Evolutionary conservation across 2,888 invertebrate species (phyloP).

Genomic region (Drosophila macrospina): DNA sequence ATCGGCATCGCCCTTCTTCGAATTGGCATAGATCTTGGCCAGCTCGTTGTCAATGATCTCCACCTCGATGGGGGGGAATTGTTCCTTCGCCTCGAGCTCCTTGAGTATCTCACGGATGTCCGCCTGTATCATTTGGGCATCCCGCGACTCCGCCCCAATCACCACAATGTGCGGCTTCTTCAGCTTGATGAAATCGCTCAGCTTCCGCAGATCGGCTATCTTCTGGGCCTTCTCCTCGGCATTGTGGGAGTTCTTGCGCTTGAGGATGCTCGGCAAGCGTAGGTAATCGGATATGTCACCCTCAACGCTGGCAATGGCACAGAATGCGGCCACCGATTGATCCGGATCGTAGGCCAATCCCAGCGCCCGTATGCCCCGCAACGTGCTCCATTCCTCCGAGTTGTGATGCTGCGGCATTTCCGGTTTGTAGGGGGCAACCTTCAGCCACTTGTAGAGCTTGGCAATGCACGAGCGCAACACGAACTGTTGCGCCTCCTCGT

Average conservation of each 20-base stretch:
- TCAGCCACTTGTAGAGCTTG: constrained; percentile 95
- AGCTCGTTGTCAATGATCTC: constrained; percentile 98
- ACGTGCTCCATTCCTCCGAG: constrained; percentile 95
- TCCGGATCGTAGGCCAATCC: constrained; percentile 95
- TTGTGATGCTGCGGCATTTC: constrained; percentile 91
- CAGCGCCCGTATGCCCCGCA: constrained; percentile 92
- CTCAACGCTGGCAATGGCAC: constrained; percentile 93
- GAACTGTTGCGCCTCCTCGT: constrained; percentile 94
- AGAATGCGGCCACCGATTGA: constrained; percentile 93
- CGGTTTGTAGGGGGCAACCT: constrained; percentile 90
- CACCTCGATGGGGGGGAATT: constrained; percentile 94
- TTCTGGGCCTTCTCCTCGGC: constrained; percentile 89
- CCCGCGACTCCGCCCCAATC: constrained; percentile 95
- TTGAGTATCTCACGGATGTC: constrained; percentile 91
- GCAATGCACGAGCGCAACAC: constrained; percentile 93
- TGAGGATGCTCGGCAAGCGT: constrained; percentile 93
- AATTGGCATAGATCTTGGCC: constrained; percentile 96
- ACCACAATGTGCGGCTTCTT: constrained; percentile 98
- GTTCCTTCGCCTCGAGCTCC: constrained; percentile 92
- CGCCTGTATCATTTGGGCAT: constrained; percentile 92
- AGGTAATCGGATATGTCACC: constrained; percentile 97
- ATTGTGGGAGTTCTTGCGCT: constrained; percentile 91
- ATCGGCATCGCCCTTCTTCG: constrained; percentile 92
- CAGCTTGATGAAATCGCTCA: constrained; percentile 93
- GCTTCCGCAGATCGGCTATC: constrained; percentile 89